Percentiles rank a stretch among this genome's conserved stretches.
Conservation (phyloP, 2,113 vertebrate species). For the Crocuta crocuta region DNA sequence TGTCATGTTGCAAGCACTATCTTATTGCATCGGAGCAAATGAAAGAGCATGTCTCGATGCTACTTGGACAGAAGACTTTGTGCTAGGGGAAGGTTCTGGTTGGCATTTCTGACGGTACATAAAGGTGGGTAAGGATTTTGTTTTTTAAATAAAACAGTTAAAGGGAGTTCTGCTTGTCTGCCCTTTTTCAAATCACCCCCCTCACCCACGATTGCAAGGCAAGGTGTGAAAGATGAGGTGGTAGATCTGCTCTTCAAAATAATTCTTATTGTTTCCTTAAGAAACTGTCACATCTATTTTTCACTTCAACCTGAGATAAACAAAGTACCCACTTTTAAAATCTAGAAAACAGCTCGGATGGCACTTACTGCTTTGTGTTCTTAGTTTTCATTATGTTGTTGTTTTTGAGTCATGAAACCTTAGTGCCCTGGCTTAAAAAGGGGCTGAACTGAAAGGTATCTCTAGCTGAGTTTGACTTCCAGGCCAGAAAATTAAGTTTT, state of each 20-base stretch:
- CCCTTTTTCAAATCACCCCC: background rate
- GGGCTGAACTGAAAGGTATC: background rate
- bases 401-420: background rate
- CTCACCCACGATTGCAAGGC: background rate
- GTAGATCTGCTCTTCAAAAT: background rate
- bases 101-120: background rate
- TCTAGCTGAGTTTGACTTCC: background rate
- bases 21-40: background rate
- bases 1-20: accelerated
- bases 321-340: background rate
- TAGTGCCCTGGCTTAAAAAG: background rate
- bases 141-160: background rate
- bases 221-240: background rate
- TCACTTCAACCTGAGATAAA: background rate
- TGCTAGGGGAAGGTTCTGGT: background rate
- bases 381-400: constrained; percentile 8
- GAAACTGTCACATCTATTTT: background rate
- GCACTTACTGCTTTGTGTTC: background rate
- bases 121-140: background rate
- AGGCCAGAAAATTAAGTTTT: constrained; percentile 1
- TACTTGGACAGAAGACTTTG: background rate
- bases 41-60: background rate
- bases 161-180: background rate
- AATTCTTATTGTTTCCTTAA: background rate
- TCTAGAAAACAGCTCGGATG: background rate